These are phyloP conservation scores for Tympanuchus pallidicinctus DNA, from an alignment of 2,113 vertebrate species.

Conservation along the genomic window DNA sequence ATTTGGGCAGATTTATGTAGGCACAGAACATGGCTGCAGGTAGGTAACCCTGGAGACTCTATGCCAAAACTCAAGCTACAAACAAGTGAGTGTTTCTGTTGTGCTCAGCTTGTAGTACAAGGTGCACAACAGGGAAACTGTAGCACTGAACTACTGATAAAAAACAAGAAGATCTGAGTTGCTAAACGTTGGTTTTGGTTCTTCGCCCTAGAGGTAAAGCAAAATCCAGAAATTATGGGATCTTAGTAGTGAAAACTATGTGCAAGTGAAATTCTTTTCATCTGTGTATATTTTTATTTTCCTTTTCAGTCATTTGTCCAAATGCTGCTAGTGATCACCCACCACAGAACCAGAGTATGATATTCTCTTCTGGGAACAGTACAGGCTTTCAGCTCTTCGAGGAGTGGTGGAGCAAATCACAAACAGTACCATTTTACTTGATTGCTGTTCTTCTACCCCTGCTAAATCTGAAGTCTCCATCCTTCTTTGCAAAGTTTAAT, in stretches of 20 bases:
- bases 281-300: not conserved
- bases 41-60: not conserved
- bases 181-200: not conserved
- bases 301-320: constrained; percentile 88
- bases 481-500: constrained; percentile 98
- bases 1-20: not conserved
- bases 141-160: not conserved
- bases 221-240: not conserved
- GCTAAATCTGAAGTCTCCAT: constrained; percentile 93
- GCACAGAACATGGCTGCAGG: not conserved
- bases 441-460: constrained; percentile 89
- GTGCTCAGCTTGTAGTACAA: not conserved
- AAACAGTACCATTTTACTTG: constrained; percentile 92
- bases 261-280: not conserved
- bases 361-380: constrained; percentile 33
- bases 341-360: constrained; percentile 59
- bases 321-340: constrained; percentile 59
- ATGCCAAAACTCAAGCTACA: not conserved
- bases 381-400: constrained; percentile 80
- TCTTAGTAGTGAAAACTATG: not conserved
- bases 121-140: not conserved
- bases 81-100: not conserved
- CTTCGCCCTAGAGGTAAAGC: not conserved
- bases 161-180: not conserved
- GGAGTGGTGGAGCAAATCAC: constrained; percentile 90